Evolutionary conservation across 2,888 invertebrate species (phyloP).

Genomic region (Poecilus cupreus): DNA sequence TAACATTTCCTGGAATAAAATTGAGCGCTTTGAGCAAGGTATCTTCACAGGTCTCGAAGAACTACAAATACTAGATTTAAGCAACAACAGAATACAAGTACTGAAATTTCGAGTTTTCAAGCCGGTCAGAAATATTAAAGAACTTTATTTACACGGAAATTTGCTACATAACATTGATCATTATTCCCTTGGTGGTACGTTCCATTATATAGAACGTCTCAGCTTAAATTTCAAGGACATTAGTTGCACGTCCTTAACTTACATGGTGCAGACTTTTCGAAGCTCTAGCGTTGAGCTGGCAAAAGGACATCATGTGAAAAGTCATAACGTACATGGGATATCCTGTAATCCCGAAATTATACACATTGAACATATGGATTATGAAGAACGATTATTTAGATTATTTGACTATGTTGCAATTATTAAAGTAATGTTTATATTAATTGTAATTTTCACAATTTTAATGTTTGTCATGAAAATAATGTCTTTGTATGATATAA

Average conservation of each 20-base stretch:
- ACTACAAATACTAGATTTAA: constrained; percentile 79
- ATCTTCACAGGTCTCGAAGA: constrained; percentile 78
- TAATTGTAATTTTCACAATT: not conserved
- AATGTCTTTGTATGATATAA: not conserved
- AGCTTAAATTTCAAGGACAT: not conserved
- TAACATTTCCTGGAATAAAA: constrained; percentile 81
- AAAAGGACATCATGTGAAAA: not conserved
- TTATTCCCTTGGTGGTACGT: too few species aligned
- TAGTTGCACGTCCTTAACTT: not conserved
- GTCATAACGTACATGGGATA: not conserved
- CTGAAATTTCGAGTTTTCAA: constrained; percentile 61
- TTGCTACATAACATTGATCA: constrained; percentile 42
- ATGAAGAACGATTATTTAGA: not conserved
- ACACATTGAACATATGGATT: not conserved
- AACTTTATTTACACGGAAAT: constrained; percentile 44
- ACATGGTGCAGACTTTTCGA: not conserved
- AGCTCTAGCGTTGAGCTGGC: not conserved
- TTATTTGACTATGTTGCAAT: not conserved
- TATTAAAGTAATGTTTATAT: not conserved
- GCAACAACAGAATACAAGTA: constrained; percentile 81
- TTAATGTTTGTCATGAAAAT: not conserved
- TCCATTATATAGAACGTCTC: not conserved
- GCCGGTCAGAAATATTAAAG: constrained; percentile 32
- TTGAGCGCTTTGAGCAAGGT: constrained; percentile 77
- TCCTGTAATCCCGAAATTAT: not conserved